Base-by-base conservation (phyloP, 2,113 vertebrate genomes). In the Lonchura striata region DNA sequence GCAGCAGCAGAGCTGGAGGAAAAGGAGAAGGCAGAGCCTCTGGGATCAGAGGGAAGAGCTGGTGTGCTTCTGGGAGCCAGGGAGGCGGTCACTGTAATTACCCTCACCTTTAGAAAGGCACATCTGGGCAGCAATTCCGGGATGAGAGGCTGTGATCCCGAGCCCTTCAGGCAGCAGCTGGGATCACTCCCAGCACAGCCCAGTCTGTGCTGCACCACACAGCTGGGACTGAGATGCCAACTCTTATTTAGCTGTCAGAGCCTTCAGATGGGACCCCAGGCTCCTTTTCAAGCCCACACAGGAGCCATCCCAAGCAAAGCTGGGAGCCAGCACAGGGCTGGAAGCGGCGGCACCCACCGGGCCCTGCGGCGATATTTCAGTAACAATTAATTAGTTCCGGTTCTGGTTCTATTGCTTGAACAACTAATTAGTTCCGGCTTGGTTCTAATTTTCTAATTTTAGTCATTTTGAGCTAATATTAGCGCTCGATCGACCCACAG, bases 381-480 rank as follows among this genome's bases (percentile, higher is more conserved):
- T 27, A 63, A 61, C 94, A 95, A 93, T 97, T 96, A 93, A 97
- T 95, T 94, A 92, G 95, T 96, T 95, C 95, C 64, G 47, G 91
- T 95, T 94, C 96, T 94, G 94, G 83, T 95, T 94, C 92, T 83
- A 70, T 83, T 94, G 86, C 92, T 93, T 80, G 72, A 94, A 86
- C 88, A 63, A 46, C 88, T 92, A 90, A 95, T 97, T 97, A 93
- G 83, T 88, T 88, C 88, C 90, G 94, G 91, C 92, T 94, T 7
- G 24, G 72, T 47, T 84, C 81, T 91, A 70, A 78, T 94, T 92
- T 94, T 91, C 95, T 95, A 96, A 95, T 94, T 94, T 97, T 94
- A 97, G 92, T 70, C 30, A 11, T 78, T 86, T 86, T 10, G 71
- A 77, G 86, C 92, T 95, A 97, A 94, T 88, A 92, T 95, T 97